Conservation (phyloP, 2,888 invertebrate genomes). For the Cephonodes hylas region DNA sequence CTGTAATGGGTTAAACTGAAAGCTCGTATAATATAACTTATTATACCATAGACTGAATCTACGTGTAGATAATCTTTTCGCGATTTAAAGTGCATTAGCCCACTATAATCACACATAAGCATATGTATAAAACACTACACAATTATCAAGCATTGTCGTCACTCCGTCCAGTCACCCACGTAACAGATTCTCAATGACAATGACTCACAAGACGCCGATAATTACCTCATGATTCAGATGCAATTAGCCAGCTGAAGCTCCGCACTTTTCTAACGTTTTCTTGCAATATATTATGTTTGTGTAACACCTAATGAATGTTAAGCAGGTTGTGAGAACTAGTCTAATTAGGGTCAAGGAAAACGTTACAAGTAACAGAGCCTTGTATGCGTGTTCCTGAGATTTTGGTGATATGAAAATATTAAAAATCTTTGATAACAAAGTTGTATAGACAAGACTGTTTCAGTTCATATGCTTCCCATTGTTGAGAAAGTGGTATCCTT, state of each 20-base stretch:
- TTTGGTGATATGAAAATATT: no score
- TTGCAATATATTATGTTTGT: not conserved
- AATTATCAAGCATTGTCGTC: not conserved
- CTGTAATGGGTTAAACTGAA: no score
- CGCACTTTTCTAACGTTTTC: not conserved
- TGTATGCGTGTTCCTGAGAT: not conserved
- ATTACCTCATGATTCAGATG: constrained; percentile 7
- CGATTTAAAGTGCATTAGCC: not conserved
- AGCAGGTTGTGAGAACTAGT: constrained; percentile 5
- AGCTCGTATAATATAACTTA: not conserved
- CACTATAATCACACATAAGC: not conserved
- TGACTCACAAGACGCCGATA: constrained; percentile 5
- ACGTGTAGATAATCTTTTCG: not conserved
- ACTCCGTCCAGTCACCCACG: not conserved
- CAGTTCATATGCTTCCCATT: no score
- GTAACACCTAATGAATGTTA: constrained; percentile 7
- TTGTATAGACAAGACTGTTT: no score
- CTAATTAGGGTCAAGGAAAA: constrained; percentile 12
- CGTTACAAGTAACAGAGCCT: not conserved
- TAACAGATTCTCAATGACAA: constrained; percentile 4
- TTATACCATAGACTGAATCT: not conserved
- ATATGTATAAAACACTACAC: not conserved
- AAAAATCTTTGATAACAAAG: no score
- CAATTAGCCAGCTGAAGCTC: not conserved
- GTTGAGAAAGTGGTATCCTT: no score